phyloP scores from a whole-genome alignment of 53 echinoderm and acorn worm species.

The Crossaster papposus region DNA sequence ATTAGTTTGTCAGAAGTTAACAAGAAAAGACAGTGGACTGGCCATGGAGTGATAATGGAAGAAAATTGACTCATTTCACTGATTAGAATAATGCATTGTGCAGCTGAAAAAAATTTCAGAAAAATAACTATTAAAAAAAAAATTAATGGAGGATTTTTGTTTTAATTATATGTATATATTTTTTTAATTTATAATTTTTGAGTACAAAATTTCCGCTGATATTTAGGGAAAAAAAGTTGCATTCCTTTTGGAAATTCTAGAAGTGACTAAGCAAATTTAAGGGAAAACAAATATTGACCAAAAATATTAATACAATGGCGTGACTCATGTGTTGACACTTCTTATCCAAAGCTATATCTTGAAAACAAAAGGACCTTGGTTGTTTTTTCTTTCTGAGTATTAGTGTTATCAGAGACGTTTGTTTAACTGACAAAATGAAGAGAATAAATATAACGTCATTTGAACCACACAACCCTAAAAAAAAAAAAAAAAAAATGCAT shows the following conservation, averaged over 20 bases:
- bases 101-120: neutral
- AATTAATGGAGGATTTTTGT: too few relatives aligned
- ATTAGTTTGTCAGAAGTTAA: constrained; percentile 17
- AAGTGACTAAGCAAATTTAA: neutral
- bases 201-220: too few relatives aligned
- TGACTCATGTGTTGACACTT: neutral
- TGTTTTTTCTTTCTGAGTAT: neutral
- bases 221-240: too few relatives aligned
- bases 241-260: neutral
- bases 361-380: neutral
- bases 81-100: neutral
- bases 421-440: neutral
- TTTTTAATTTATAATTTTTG: too few relatives aligned
- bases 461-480: neutral
- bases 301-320: neutral
- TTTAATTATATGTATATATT: too few relatives aligned
- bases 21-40: neutral
- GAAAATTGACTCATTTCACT: neutral
- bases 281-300: neutral
- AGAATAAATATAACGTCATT: neutral
- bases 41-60: neutral
- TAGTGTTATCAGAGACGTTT: neutral
- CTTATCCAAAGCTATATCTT: neutral
- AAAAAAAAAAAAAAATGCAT: neutral
- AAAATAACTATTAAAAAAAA: neutral